Percentiles rank a stretch among this genome's conserved stretches.
Evolutionary conservation across 2,888 invertebrate species (phyloP).

Genomic region (Drosophila engyochracea): DNA sequence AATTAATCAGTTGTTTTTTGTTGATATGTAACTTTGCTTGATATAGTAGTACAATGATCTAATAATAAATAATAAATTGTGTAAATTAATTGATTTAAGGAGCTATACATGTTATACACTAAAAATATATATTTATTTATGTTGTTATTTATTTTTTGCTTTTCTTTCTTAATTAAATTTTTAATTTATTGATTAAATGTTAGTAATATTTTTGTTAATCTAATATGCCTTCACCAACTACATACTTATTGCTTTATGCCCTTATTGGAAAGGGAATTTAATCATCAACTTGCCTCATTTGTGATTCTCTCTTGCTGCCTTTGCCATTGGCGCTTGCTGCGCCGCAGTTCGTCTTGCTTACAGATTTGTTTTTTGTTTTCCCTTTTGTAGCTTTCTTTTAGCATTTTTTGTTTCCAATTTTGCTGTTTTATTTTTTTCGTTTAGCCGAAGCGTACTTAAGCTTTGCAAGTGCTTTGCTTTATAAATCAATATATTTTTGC

Average conservation of each 20-base stretch:
- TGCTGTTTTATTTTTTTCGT: constrained; percentile 15
- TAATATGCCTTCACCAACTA: background rate
- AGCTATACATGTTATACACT: background rate
- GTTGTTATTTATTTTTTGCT: fast-evolving
- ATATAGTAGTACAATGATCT: background rate
- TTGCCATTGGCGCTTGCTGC: constrained; percentile 54
- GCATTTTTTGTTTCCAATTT: constrained; percentile 18
- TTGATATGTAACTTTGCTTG: background rate
- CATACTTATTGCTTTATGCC: background rate
- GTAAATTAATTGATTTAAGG: background rate
- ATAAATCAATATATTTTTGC: constrained; percentile 78
- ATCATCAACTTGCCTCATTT: constrained; percentile 42
- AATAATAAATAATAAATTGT: background rate
- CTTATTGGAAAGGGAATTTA: constrained; percentile 48
- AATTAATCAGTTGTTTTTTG: background rate
- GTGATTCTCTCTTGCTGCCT: constrained; percentile 54
- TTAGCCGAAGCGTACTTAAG: constrained; percentile 58
- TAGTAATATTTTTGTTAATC: background rate
- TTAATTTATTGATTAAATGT: background rate
- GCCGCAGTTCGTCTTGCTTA: constrained; percentile 64
- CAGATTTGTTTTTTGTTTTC: constrained; percentile 49
- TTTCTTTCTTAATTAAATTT: background rate
- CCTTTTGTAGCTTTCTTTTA: constrained; percentile 29
- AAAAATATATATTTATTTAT: background rate
- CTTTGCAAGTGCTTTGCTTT: constrained; percentile 66